Conservation (phyloP, 2,113 vertebrate species). For the Elgaria multicarinata region DNA sequence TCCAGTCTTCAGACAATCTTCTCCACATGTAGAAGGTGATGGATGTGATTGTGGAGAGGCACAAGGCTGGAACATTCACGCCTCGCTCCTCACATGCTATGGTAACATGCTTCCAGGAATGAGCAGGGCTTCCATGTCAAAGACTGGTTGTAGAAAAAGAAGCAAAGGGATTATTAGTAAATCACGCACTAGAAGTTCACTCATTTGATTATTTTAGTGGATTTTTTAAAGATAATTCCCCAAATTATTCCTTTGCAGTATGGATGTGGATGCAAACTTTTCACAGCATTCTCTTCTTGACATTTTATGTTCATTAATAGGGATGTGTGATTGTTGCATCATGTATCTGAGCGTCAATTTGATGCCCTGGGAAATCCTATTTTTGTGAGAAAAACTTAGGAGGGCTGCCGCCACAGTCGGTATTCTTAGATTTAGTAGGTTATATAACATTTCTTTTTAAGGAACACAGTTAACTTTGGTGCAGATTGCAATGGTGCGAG, state of each 20-base stretch:
- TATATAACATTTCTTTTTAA: not conserved
- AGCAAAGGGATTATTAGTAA: not conserved
- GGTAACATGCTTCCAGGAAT: no score
- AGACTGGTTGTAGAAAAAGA: not conserved
- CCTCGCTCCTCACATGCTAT: no score
- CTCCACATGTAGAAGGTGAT: no score
- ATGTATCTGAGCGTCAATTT: not conserved
- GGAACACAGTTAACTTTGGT: not conserved
- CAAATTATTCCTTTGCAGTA: not conserved
- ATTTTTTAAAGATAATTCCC: not conserved
- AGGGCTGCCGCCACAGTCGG: not conserved
- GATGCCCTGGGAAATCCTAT: not conserved
- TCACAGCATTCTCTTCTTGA: not conserved
- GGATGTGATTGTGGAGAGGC: no score
- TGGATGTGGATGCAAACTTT: not conserved
- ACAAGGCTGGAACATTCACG: no score
- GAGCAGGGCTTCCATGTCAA: not conserved
- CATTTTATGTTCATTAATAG: not conserved
- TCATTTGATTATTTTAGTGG: not conserved
- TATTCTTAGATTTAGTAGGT: not conserved
- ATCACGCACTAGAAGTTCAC: not conserved
- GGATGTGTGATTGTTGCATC: not conserved
- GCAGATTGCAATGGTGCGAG: not conserved
- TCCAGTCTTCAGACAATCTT: no score
- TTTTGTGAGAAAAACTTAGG: not conserved